phyloP scores from a whole-genome alignment of 2,797 vertebrate species.

The Brachyalestes nurse region DNA sequence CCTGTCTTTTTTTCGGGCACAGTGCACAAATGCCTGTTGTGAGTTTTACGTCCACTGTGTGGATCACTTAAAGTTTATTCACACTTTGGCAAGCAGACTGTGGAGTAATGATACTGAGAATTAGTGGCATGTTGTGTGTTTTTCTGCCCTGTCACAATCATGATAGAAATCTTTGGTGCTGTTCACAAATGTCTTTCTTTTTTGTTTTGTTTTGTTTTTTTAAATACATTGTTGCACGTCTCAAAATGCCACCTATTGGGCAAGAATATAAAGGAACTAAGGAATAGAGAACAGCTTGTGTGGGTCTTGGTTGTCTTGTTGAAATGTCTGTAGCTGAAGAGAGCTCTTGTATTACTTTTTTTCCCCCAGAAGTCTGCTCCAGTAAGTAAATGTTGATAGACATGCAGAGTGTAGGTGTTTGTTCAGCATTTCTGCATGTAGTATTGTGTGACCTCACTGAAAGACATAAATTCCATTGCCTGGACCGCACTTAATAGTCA shows the following conservation, averaged over 20 bases:
- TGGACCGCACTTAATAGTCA: background rate
- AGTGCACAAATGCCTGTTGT: conserved; percentile 47
- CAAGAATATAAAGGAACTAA: conserved; percentile 12
- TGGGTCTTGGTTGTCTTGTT: background rate
- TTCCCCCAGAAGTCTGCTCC: background rate
- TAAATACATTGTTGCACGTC: background rate
- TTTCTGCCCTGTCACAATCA: background rate
- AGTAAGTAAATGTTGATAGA: background rate
- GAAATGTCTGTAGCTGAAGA: background rate
- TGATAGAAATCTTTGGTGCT: conserved; percentile 1
- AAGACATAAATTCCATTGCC: background rate
- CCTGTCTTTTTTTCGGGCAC: conserved; percentile 46
- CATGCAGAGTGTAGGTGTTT: background rate
- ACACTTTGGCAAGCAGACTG: conserved; percentile 41
- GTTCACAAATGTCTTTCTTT: background rate
- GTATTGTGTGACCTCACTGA: conserved; percentile 26
- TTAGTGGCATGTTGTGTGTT: conserved; percentile 26
- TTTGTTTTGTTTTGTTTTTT: too few relatives aligned
- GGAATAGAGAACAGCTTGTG: conserved; percentile 1
- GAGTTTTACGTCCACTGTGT: conserved; percentile 61
- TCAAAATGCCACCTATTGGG: background rate
- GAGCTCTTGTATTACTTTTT: background rate
- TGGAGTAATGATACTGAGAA: conserved; percentile 8
- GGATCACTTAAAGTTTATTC: conserved; percentile 56
- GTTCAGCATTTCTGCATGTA: conserved; percentile 48